Conservation (phyloP, 2,797 vertebrate genomes). For the Galago senegalensis region DNA sequence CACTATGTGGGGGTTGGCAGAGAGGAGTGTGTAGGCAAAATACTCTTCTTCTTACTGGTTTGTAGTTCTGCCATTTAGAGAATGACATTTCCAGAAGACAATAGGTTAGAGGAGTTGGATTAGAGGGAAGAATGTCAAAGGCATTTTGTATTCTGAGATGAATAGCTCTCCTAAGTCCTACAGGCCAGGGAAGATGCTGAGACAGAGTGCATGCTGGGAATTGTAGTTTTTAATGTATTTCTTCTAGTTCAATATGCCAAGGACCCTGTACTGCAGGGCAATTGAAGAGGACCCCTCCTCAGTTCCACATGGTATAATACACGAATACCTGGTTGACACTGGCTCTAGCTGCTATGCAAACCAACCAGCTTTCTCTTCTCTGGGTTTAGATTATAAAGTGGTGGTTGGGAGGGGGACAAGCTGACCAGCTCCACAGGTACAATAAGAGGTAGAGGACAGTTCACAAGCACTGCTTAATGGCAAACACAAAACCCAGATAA, state of each 20-base stretch:
- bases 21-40: not conserved
- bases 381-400: not conserved
- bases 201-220: not conserved
- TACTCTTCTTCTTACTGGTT: not conserved
- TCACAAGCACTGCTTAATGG: not conserved
- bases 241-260: not conserved
- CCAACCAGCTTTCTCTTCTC: not conserved
- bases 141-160: not conserved
- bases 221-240: not conserved
- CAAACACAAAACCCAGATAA: not conserved
- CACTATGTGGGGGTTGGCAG: accelerated
- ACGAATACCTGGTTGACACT: not conserved
- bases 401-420: no score
- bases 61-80: not conserved
- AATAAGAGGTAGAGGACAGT: not conserved
- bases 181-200: not conserved
- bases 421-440: not conserved
- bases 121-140: not conserved
- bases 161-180: not conserved
- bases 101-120: no score
- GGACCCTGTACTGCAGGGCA: not conserved
- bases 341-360: not conserved
- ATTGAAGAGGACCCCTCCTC: not conserved
- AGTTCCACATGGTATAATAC: not conserved
- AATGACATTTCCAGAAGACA: not conserved